Conservation (phyloP, 2,797 vertebrate genomes). For the Acrossocheilus fasciatus region DNA sequence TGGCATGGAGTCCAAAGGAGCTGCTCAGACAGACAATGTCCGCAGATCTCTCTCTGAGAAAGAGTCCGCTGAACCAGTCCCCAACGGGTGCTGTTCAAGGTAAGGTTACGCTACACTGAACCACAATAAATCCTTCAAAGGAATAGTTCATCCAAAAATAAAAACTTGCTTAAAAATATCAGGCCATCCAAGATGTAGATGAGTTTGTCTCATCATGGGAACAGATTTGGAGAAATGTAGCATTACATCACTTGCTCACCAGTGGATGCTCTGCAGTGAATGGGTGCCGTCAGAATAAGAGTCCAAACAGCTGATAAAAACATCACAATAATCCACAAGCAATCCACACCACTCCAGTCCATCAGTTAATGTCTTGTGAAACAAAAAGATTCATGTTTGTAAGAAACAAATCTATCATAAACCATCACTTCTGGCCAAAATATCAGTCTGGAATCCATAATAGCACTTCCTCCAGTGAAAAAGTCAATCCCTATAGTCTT, state of each 20-base stretch:
- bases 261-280: neutral
- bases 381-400: too few species aligned
- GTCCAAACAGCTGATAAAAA: neutral
- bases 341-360: neutral
- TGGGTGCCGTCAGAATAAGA: neutral
- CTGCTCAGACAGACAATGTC: constrained; percentile 70
- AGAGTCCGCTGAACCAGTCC: constrained; percentile 56
- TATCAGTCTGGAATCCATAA: too few species aligned
- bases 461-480: too few species aligned
- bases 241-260: neutral
- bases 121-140: neutral
- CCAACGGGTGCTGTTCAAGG: constrained; percentile 74
- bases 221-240: neutral
- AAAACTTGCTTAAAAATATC: too few species aligned
- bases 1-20: constrained; percentile 58
- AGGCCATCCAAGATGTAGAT: too few species aligned
- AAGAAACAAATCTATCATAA: too few species aligned
- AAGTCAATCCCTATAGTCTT: too few species aligned
- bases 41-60: constrained; percentile 74
- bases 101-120: constrained; percentile 48
- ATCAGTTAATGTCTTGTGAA: neutral
- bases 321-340: neutral
- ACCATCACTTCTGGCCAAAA: too few species aligned
- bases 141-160: neutral
- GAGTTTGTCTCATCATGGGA: neutral